Base-by-base conservation (phyloP, 2,888 invertebrate genomes). In the Andrena bicolor region DNA sequence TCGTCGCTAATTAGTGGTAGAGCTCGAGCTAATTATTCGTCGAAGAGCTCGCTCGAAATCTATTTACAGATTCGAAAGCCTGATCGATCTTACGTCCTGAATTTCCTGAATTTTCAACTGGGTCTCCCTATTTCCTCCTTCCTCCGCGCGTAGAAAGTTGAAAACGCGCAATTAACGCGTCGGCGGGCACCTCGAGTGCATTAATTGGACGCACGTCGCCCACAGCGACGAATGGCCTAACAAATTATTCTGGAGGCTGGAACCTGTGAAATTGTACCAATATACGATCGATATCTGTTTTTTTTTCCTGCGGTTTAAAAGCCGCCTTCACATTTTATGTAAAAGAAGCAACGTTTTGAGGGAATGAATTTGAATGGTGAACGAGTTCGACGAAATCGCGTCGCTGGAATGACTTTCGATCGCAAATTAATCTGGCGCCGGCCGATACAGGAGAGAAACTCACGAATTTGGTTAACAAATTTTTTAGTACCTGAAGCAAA, bases 111-210 rank as follows among this genome's bases (percentile, higher is more conserved):
- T 82, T 83, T 85, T 80, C 72, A 71, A 41, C 60, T 7, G 0
- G 35, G 51, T 7, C 3, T 51, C 63, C 20, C 23, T 48, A 41
- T 48, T 8, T 26, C 20, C 7, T 10, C 8, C 51, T 58, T 51
- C 23, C 28, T 0, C 7, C 56, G 28, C 20, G 72, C 20, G 8
- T 82, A 73, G 82, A 86, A 86, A 86, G 82, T 65, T 80, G 69
- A 64, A 77, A 84, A 82, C 28, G 26, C 51, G 65, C 51, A 48
- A 60, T 76, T 79, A 66, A 78, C 65, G 71, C 78, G 61, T 69
- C 68, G 65, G 23, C 49, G 61, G 28, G 28, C 64, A 72, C 28
- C 53, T 51, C 8, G 48, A n/a, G 26, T 65, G 65, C 58, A 69
- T 79, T 86, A 75, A 82, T 82, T 75, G 69, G 49, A 35, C 51